phyloP scores from a whole-genome alignment of 1,140 invertebrate genomes.

The Orussus abietinus region DNA sequence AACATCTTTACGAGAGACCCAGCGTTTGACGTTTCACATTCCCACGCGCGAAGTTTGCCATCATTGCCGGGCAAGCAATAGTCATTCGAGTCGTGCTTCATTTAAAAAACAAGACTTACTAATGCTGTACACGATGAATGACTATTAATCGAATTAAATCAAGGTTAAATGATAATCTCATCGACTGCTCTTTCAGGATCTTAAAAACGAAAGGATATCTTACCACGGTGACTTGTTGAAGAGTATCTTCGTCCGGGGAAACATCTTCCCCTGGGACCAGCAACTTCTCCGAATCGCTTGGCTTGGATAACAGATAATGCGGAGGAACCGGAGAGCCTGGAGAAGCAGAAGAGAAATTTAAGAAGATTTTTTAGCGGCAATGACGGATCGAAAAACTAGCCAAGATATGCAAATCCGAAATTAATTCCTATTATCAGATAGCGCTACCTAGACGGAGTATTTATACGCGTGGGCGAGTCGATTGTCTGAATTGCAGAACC shows the following conservation, averaged over 20 bases:
- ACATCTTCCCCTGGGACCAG: too few species aligned
- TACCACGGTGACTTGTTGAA: conserved; percentile 35
- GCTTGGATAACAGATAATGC: neutral
- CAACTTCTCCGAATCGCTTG: too few species aligned
- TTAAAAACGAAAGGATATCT: too few species aligned
- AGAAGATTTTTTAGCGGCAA: neutral
- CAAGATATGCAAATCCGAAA: neutral
- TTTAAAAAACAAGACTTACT: neutral
- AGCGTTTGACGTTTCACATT: too few species aligned
- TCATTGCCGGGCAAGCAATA: too few species aligned
- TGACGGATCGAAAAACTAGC: neutral
- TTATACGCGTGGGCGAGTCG: too few species aligned
- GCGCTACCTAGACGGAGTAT: too few species aligned
- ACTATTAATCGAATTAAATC: too few species aligned
- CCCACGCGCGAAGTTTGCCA: neutral
- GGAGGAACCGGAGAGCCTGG: neutral
- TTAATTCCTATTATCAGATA: neutral
- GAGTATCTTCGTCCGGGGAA: conserved; percentile 22
- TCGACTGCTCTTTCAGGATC: too few species aligned
- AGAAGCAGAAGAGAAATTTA: neutral
- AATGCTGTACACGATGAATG: neutral
- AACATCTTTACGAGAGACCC: conserved; percentile 10
- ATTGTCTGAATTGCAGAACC: too few species aligned
- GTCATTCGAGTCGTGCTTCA: neutral
- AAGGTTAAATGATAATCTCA: too few species aligned